Evolutionary conservation across 2,888 invertebrate genomes (phyloP), one percentile per base, ranked within the genome.

Genomic region (Girardia tigrina): DNA sequence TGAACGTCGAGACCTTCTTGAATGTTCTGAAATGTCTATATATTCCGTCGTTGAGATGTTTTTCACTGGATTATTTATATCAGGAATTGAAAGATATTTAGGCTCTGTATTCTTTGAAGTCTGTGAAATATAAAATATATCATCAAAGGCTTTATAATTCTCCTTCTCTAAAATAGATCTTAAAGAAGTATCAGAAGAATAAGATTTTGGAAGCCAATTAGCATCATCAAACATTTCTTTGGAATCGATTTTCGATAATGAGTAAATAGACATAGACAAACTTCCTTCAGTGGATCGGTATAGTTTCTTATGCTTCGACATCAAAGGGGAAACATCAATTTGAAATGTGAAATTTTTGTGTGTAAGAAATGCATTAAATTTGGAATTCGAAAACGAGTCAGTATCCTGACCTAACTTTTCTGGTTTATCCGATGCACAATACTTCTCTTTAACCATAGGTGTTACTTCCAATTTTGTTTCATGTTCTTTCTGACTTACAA

Each of bases 131-230:
- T 56, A 56, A 56, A 56, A 56, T 8, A 2, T 56, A 56, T 56
- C 56, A 56, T 56, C 56, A 56, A 8, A 56, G n/a, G 4, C n/a
- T 56, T 56, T 56, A 56, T 8, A 12, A 56, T 56, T 56, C 23
- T n/a, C 56, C 23, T 23, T 4, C n/a, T 56, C 56, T 56, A 56
- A 56, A 56, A 56, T 56, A 12, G 56, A 56, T 20, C 56, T n/a
- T 56, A 56, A 56, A 56, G 56, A 56, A 56, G 56, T 56, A n/a
- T 56, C 56, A n/a, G 56, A 56, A 56, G 56, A 56, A 56, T 56
- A 56, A 56, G 56, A 56, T 56, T 56, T 56, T n/a, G 6, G n/a
- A 56, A 56, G 56, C 6, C n/a, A 56, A 56, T 56, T 56, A 6
- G 56, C n/a, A n/a, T 56, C 56, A 56, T 56, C 56, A 56, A 56